These are phyloP conservation scores for Oscheius sp. DNA, from an alignment of 1,140 invertebrate genomes.

Conservation along the genomic window DNA sequence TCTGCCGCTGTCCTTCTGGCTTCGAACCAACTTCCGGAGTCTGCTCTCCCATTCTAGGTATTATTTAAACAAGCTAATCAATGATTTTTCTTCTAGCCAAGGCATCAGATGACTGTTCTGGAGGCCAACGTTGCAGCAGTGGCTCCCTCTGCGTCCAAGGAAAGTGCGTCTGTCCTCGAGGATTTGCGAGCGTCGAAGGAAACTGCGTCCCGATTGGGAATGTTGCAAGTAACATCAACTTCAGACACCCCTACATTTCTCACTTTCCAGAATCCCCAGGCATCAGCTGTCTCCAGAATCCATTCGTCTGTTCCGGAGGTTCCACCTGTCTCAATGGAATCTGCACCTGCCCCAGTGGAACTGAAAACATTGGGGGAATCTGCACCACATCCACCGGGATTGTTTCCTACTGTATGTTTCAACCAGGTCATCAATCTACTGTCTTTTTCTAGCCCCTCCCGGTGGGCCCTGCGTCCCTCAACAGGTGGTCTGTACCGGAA, in stretches of 20 bases:
- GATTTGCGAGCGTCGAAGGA: background rate
- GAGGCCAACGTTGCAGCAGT: background rate
- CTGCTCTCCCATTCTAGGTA: background rate
- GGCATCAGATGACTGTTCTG: background rate
- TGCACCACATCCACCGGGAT: slow-evolving; percentile 23
- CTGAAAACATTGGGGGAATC: slow-evolving; percentile 5
- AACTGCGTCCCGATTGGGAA: slow-evolving; percentile 2
- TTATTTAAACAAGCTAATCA: background rate
- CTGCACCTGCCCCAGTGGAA: slow-evolving; percentile 33
- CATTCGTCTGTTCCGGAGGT: slow-evolving; percentile 27
- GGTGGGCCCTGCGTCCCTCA: slow-evolving; percentile 32
- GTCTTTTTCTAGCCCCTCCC: slow-evolving; percentile 30
- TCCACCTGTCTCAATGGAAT: slow-evolving; percentile 36
- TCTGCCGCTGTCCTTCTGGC: slow-evolving; percentile 27
- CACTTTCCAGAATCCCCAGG: slow-evolving; percentile 3
- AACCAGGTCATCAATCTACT: background rate
- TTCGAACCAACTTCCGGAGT: background rate
- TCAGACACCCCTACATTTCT: background rate
- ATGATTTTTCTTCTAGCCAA: background rate
- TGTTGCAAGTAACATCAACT: slow-evolving; percentile 4
- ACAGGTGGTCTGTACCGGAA: slow-evolving; percentile 33
- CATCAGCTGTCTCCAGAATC: background rate
- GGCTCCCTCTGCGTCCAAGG: slow-evolving; percentile 1
- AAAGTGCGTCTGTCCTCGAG: slow-evolving; percentile 5
- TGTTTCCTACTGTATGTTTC: slow-evolving; percentile 6